Evolutionary conservation across 64 coral and sea anemone species (phyloP).

Genomic region (Porites lutea): DNA sequence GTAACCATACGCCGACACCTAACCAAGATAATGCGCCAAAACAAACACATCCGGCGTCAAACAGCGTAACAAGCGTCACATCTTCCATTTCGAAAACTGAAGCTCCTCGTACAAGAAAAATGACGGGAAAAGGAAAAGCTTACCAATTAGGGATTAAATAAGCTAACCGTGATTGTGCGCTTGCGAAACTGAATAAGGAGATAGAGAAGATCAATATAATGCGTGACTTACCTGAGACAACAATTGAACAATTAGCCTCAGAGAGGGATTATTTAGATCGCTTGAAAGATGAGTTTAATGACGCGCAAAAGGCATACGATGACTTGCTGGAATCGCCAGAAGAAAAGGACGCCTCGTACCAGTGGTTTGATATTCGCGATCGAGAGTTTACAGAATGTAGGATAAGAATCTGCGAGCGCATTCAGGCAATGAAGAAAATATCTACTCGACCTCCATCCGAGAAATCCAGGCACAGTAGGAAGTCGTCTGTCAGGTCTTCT

Average conservation of each 20-base stretch:
- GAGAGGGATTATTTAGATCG: no score
- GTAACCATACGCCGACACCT: no score
- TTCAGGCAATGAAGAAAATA: conserved; percentile 20
- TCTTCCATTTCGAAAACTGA: no score
- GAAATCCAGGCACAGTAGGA: no score
- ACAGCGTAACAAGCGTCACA: no score
- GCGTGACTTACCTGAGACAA: no score
- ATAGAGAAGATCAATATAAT: no score
- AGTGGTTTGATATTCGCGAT: conserved; percentile 19
- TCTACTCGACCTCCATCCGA: neutral
- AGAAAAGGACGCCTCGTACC: conserved; percentile 6
- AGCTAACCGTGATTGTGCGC: neutral
- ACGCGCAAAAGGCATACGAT: neutral
- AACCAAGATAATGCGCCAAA: no score
- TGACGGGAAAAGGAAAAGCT: conserved; percentile 2
- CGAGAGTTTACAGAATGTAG: neutral
- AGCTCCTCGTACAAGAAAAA: neutral
- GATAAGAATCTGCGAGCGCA: conserved; percentile 39
- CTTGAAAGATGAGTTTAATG: no score
- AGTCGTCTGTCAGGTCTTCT: no score
- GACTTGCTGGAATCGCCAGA: neutral
- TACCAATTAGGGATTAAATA: neutral
- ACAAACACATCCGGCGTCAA: no score
- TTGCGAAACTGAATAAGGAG: neutral
- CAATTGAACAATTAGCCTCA: no score